Base-by-base conservation (phyloP, 2,797 vertebrate genomes). In the Coendou prehensilis region DNA sequence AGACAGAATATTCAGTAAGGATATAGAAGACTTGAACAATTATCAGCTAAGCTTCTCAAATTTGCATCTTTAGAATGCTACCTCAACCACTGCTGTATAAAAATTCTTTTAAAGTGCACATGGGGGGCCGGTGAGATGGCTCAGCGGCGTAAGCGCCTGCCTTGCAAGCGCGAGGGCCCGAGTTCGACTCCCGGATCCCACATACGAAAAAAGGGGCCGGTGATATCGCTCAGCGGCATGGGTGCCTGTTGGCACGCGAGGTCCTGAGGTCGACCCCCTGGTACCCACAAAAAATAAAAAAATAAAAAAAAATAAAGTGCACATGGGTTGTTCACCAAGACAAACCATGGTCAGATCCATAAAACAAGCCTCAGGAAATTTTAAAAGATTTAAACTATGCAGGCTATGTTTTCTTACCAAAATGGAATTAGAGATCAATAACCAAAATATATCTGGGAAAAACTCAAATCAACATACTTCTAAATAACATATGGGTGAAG, bases 301-400 rank as follows among this genome's bases (percentile, higher is more conserved):
- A n/a, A n/a, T n/a, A n/a, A n/a, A n/a, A n/a, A n/a, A n/a, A n/a
- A n/a, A n/a, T 63, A 33, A 86, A 85, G 57, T 54, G n/a, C 28
- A 59, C 50, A 26, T 41, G 37, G 30, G 13, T 64, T 64, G 15
- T 17, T 33, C 30, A 64, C 30, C 63, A 33, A 33, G 63, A 33
- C 63, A 45, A 64, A 33, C 11, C 30, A 64, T 64, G 30, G 22
- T 64, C 37, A 80, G 15, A 17, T n/a, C 11, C 57, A 73, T 63
- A 94, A 83, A 83, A 69, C n/a, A 94, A 82, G n/a, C 41, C 20
- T 64, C 50, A 81, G 52, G 33, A 80, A 57, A 75, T 54, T 73
- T 63, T 10, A 57, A 89, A 85, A 85, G 33, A 57, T 30, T 63
- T 28, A 78, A 87, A n/a, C 78, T 14, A 83, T 78, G 33, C 23